Percentiles rank a stretch among this genome's conserved stretches.
Evolutionary conservation across 2,888 invertebrate genomes (phyloP).

Genomic region (Tenthredo distinguenda): DNA sequence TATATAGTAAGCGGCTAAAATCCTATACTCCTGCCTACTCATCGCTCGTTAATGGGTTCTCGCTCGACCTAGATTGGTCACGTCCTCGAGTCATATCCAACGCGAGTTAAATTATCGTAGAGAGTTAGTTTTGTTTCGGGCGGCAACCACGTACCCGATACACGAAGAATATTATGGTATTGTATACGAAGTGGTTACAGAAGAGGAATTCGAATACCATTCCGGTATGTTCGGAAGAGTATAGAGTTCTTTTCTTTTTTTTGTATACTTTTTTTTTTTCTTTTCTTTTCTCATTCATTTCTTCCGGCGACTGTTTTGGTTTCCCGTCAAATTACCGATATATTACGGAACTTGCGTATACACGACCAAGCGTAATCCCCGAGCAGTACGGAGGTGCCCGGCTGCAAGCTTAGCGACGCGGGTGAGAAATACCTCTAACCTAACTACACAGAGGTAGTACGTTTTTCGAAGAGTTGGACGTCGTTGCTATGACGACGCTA

Average conservation of each 20-base stretch:
- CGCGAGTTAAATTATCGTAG: not conserved
- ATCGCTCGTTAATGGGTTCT: slow-evolving; percentile 34
- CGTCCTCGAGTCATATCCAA: slow-evolving; percentile 13
- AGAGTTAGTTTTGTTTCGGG: not conserved
- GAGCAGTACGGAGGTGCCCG: not conserved
- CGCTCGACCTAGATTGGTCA: slow-evolving; percentile 33
- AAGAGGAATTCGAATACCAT: too few relatives aligned
- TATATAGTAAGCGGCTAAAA: not conserved
- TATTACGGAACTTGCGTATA: too few relatives aligned
- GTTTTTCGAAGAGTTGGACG: slow-evolving; percentile 44
- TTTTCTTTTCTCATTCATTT: too few relatives aligned
- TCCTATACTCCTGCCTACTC: slow-evolving; percentile 20
- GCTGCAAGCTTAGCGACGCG: not conserved
- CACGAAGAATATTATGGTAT: too few relatives aligned
- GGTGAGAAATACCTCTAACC: not conserved
- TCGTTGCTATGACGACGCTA: slow-evolving; percentile 50
- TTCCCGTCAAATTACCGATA: too few relatives aligned
- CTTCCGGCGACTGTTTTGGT: too few relatives aligned
- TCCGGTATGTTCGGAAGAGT: too few relatives aligned
- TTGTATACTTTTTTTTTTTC: too few relatives aligned
- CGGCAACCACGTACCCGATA: not conserved
- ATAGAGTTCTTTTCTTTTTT: too few relatives aligned
- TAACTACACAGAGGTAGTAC: not conserved
- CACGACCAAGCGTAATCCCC: too few relatives aligned
- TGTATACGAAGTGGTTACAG: too few relatives aligned